phyloP scores from a whole-genome alignment of 2,113 vertebrate genomes.

The Grantiella picta region DNA sequence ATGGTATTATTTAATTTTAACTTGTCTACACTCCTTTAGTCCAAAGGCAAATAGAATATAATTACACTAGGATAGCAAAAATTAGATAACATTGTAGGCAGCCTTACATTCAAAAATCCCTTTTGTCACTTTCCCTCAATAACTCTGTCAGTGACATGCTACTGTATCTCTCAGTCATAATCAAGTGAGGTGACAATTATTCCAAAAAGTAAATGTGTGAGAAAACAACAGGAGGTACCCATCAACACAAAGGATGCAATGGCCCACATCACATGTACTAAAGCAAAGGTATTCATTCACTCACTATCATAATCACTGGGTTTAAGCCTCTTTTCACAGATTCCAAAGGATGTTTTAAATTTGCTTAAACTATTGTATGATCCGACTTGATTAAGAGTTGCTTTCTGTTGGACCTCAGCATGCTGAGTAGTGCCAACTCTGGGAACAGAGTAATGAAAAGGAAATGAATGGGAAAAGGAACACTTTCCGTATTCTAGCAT shows the following conservation, averaged over 20 bases:
- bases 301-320: neutral
- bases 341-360: neutral
- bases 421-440: neutral
- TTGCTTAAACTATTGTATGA: neutral
- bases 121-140: neutral
- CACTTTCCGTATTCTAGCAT: neutral
- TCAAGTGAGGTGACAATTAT: neutral
- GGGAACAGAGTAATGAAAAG: neutral
- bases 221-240: neutral
- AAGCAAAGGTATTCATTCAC: neutral
- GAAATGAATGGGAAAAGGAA: neutral
- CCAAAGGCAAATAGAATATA: slow-evolving; percentile 21
- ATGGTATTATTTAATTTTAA: slow-evolving; percentile 18
- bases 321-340: neutral
- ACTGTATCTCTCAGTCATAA: neutral
- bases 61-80: slow-evolving; percentile 8
- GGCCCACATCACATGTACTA: neutral
- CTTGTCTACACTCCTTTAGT: slow-evolving; percentile 8
- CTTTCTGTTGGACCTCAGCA: neutral
- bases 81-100: slow-evolving; percentile 2
- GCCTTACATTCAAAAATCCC: neutral
- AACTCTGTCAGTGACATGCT: neutral
- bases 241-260: neutral
- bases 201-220: neutral
- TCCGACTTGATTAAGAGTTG: neutral